Conservation (phyloP, 2,888 invertebrate species). For the Pristionchus maxplancki region DNA sequence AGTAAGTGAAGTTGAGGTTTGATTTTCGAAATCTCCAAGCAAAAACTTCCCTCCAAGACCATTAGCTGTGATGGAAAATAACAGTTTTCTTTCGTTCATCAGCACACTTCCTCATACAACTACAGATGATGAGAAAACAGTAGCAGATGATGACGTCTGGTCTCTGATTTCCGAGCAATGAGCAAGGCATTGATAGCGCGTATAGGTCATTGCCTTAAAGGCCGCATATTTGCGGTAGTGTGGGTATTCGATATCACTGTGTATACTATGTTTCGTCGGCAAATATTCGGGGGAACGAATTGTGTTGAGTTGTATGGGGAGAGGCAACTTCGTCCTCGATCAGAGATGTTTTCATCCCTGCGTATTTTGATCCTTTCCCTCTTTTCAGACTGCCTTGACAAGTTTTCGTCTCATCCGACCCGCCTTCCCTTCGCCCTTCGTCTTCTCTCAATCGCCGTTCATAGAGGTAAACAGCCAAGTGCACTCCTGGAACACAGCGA, state of each 20-base stretch:
- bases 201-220: background rate
- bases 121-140: no score
- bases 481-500: background rate
- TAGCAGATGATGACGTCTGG: background rate
- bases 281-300: background rate
- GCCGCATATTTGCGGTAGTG: background rate
- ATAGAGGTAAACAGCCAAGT: slow-evolving; percentile 48
- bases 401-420: slow-evolving; percentile 49
- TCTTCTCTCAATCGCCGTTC: slow-evolving; percentile 52
- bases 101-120: no score
- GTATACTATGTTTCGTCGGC: background rate
- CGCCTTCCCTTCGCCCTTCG: slow-evolving; percentile 53
- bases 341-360: background rate
- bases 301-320: background rate
- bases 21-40: background rate
- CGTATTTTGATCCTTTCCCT: background rate
- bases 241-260: background rate
- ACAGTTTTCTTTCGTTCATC: no score
- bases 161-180: background rate
- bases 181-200: background rate
- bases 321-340: background rate
- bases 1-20: background rate
- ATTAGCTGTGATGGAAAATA: no score
- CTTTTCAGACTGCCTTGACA: slow-evolving; percentile 52
- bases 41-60: no score